Percentiles rank a stretch among this genome's conserved stretches.
These are phyloP conservation scores for Metallyticus violacea DNA, from an alignment of 2,888 invertebrate species.

Conservation along the genomic window DNA sequence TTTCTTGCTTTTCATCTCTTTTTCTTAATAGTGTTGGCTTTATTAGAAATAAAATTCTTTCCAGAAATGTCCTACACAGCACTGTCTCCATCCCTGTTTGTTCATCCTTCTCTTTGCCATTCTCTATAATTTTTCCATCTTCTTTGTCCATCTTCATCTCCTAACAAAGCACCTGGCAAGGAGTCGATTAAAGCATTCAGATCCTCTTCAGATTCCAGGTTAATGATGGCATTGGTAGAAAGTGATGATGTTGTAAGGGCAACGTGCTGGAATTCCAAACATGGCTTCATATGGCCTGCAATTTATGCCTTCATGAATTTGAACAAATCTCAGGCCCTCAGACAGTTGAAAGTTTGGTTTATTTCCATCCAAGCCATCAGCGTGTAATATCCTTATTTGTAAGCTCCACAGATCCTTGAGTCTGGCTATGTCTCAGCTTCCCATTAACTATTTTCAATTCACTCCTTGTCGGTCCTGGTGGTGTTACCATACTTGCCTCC, in stretches of 20 bases:
- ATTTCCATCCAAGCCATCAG: constrained; percentile 42
- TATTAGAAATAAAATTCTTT: too few species aligned
- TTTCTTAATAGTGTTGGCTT: too few species aligned
- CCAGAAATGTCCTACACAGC: too few species aligned
- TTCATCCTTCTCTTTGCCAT: too few species aligned
- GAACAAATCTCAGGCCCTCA: constrained; percentile 43
- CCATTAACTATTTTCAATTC: constrained; percentile 44
- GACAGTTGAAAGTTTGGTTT: constrained; percentile 42
- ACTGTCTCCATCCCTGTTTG: too few species aligned
- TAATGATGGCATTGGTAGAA: not conserved
- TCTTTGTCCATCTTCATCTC: too few species aligned
- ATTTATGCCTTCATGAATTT: constrained; percentile 43
- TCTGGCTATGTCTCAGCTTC: constrained; percentile 41
- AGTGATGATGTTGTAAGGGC: not conserved
- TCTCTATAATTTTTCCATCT: too few species aligned
- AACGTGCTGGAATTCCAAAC: constrained; percentile 37
- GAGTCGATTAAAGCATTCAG: not conserved
- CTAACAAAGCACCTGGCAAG: too few species aligned
- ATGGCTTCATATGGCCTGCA: constrained; percentile 42
- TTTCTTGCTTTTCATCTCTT: too few species aligned
- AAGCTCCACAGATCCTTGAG: constrained; percentile 41
- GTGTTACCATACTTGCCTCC: too few species aligned
- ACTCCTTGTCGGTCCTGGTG: too few species aligned
- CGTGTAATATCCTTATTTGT: constrained; percentile 26
- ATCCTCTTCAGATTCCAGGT: not conserved